Conservation (phyloP, 2,888 invertebrate species). For the Lymantria dispar region DNA sequence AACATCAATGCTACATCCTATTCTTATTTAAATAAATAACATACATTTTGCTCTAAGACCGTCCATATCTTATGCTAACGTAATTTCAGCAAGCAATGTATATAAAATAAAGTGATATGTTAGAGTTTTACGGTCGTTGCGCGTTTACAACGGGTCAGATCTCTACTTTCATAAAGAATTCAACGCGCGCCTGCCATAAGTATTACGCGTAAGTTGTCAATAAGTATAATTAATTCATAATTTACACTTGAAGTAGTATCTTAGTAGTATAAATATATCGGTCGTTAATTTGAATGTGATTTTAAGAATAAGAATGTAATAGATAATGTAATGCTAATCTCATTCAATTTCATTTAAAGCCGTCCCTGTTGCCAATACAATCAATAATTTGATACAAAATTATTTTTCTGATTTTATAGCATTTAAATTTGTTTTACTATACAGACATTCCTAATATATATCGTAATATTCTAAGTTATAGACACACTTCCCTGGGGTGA, state of each 20-base stretch:
- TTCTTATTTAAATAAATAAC: conserved; percentile 8
- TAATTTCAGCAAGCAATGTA: conserved; percentile 19
- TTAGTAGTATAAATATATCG: no score
- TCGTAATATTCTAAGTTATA: no score
- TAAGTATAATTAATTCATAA: neutral
- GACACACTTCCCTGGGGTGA: no score
- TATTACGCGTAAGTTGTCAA: neutral
- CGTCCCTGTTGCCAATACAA: no score
- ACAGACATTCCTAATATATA: no score
- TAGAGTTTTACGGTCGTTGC: conserved; percentile 10
- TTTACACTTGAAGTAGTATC: neutral
- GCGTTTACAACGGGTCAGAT: conserved; percentile 25
- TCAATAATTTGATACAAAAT: no score
- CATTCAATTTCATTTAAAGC: no score
- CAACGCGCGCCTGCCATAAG: conserved; percentile 59
- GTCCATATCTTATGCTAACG: neutral
- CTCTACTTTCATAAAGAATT: conserved; percentile 69
- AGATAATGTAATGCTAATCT: no score
- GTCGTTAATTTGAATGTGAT: no score
- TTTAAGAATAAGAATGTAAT: no score
- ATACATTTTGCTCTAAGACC: conserved; percentile 21
- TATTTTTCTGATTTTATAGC: no score
- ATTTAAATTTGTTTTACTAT: no score
- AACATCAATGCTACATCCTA: conserved; percentile 29
- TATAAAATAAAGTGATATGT: neutral